These are phyloP conservation scores for Zophobas morio DNA, from an alignment of 1,140 invertebrate species.

Conservation along the genomic window DNA sequence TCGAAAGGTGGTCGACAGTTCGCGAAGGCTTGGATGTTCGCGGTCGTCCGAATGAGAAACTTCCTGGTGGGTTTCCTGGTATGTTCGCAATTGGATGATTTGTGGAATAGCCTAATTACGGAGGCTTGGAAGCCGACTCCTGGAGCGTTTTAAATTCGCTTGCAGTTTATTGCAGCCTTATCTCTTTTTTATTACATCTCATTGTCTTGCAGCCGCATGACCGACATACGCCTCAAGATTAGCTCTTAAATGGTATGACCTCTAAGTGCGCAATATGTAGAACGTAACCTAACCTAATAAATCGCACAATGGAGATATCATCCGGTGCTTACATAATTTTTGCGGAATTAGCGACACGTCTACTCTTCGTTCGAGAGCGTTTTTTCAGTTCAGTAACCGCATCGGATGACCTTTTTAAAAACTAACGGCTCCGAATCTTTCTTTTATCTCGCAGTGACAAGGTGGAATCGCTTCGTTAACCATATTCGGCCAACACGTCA, in stretches of 20 bases:
- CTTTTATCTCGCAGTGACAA: slow-evolving; percentile 15
- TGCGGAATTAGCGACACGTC: slow-evolving; percentile 1
- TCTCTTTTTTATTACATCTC: slow-evolving; percentile 15
- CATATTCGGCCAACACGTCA: slow-evolving; percentile 16
- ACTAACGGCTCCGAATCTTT: slow-evolving; percentile 7
- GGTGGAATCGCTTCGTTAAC: slow-evolving; percentile 33
- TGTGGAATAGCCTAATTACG: too few species aligned
- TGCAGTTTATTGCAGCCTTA: slow-evolving; percentile 22
- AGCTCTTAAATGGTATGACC: slow-evolving; percentile 39
- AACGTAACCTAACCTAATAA: slow-evolving; percentile 43
- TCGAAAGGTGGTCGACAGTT: slow-evolving; percentile 1
- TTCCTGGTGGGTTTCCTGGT: slow-evolving; percentile 18
- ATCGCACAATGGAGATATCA: slow-evolving; percentile 15
- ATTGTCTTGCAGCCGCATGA: slow-evolving; percentile 34
- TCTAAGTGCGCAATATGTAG: slow-evolving; percentile 33
- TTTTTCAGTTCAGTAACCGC: slow-evolving; percentile 36
- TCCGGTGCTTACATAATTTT: slow-evolving; percentile 15
- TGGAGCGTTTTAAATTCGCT: not conserved
- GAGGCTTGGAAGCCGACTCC: not conserved
- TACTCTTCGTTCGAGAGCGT: not conserved
- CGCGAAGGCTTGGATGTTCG: not conserved
- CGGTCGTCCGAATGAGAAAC: slow-evolving; percentile 7
- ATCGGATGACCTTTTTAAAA: slow-evolving; percentile 11
- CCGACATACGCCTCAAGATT: slow-evolving; percentile 37
- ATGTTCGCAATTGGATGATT: not conserved